Evolutionary conservation across 2,113 vertebrate genomes (phyloP), one percentile per base, ranked within the genome.

Genomic region (Mastomys natalensis): DNA sequence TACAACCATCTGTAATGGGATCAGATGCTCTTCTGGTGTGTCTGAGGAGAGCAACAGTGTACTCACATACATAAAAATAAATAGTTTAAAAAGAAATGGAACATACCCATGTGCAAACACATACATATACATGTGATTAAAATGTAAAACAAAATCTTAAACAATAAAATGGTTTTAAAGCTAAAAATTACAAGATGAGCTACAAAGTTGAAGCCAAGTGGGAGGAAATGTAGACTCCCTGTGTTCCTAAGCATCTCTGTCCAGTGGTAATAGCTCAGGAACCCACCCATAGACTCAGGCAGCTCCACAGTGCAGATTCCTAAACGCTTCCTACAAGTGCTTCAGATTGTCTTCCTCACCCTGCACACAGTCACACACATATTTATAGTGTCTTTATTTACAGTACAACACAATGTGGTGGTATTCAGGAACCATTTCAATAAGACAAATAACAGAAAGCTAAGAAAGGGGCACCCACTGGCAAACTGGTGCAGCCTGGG

Each of bases 301-400:
- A 10, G 78, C 26, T n/a, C 53, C 40, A 48, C 24, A 12, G 15
- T 13, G n/a, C 16, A 26, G 60, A 55, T 3, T 45, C 74, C 74
- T 58, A 66, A 58, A 3, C 0, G 5, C 37, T 53, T 60, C 66
- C 60, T 40, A 26, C 48, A 21, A n/a, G 72, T 6, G 86, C 11
- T 7, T n/a, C 26, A 19, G 34, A 68, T 16, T 55, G 19, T 68
- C 82, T 73, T 91, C 55, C 37, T 78, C 26, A 3, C 51, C 11
- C 45, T 76, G 90, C 66, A 53, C 51, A 60, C 31, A 24, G 34
- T n/a, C n/a, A 8, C 9, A 4, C 0, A 24, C 37, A 34, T 68
- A 60, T 90, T 77, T 77, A 88, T 51, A 91, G 85, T 78, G n/a
- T 15, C 85, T 66, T 81, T 87, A 86, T 90, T 90, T 84, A 93